Base-by-base conservation (phyloP, 1,140 invertebrate species). In the Anastrepha ludens region DNA sequence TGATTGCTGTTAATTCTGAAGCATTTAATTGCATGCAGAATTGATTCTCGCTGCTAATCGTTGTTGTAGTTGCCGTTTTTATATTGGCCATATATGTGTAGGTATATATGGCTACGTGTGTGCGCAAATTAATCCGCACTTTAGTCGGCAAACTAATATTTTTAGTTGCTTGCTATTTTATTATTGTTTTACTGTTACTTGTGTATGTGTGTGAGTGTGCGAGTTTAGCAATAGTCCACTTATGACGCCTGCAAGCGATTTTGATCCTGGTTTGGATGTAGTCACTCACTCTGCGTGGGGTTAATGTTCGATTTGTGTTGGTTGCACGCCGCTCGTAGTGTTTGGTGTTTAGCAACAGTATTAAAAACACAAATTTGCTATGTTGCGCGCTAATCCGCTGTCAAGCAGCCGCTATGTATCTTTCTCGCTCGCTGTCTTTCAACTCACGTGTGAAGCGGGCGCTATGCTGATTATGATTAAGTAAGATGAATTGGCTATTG, bases 11-110 rank as follows among this genome's bases (percentile, higher is more conserved):
- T 55, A 92, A 88, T 85, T 92, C 92, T 85, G 91, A 90, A 88
- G 91, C 89, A 89, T 91, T 92, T 74, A 92, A 86, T 87, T 91
- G 91, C 92, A 92, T 91, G 87, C 89, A 92, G 15, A 92, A 88
- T 85, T 91, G 74, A 58, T 90, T 85, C 92, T 90, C 59, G 87
- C 20, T 55, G 74, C 74, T 50, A 17, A 55, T 20, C 50, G 41
- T 17, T 78, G 70, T 55, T 58, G 74, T 8, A 62, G n/a, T 62
- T 62, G 60, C 15, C 9, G 74, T 29, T 81, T 81, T 81, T 81
- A n/a, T 81, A 81, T 81, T 81, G 74, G 74, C 74, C 74, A 81
- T 81, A 81, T 81, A 81, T 81, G 60, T 62, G 60, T 62, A 62
- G 4, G 60, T 62, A 62, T 62, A 15, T 62, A 9, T 47, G 29